Percentiles rank a stretch among this genome's conserved stretches.
Evolutionary conservation across 1,140 invertebrate species (phyloP).

Genomic region (Bombus confusus): DNA sequence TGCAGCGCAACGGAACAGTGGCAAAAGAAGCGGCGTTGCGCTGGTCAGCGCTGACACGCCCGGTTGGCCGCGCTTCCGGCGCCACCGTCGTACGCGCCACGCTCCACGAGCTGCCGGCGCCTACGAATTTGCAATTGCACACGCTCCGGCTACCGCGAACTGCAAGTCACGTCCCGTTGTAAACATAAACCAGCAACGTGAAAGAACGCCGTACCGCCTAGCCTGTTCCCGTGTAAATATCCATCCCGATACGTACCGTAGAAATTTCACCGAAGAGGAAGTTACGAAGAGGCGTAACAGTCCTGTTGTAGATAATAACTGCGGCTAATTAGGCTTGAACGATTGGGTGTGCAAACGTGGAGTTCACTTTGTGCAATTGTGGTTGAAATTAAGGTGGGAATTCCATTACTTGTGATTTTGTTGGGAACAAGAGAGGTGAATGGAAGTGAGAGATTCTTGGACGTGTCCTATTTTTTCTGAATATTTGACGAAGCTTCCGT

Average conservation of each 20-base stretch:
- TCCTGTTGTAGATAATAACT: not conserved
- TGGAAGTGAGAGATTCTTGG: too few relatives aligned
- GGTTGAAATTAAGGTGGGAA: not conserved
- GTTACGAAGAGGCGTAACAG: not conserved
- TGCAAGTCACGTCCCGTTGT: not conserved
- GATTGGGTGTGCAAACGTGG: not conserved
- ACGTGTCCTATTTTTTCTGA: too few relatives aligned
- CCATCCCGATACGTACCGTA: not conserved
- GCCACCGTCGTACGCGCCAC: conserved; percentile 57
- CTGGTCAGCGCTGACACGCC: conserved; percentile 80
- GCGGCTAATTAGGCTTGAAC: not conserved
- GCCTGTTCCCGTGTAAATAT: not conserved
- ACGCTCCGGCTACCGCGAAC: conserved; percentile 1
- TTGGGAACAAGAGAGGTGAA: too few relatives aligned
- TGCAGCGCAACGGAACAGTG: conserved; percentile 69
- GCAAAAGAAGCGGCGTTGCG: conserved; percentile 78
- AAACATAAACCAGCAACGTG: not conserved
- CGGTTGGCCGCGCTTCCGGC: conserved; percentile 76
- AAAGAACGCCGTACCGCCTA: not conserved
- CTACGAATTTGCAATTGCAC: conserved; percentile 42
- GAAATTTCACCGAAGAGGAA: not conserved
- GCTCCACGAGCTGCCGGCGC: conserved; percentile 40
- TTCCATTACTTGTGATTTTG: not conserved
- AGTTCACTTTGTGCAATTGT: not conserved
- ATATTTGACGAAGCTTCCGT: too few relatives aligned